A percentile compares a stretch with the other conserved stretches of the same genome.
phyloP scores from a whole-genome alignment of 2,113 vertebrate species.

The Menidia beryllina region DNA sequence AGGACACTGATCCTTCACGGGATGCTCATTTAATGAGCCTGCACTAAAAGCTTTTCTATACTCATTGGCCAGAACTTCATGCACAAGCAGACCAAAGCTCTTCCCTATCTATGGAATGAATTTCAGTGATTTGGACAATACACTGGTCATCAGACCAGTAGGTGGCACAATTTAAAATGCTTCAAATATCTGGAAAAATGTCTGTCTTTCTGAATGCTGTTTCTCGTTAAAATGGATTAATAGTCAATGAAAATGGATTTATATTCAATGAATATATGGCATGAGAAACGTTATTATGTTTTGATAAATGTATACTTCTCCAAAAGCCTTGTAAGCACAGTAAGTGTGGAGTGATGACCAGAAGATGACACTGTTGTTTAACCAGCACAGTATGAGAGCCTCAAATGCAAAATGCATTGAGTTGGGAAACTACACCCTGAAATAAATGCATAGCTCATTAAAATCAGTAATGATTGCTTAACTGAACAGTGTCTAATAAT shows the following conservation, averaged over 20 bases:
- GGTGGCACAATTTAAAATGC: neutral
- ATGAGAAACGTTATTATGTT: no score
- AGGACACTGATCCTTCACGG: constrained; percentile 36
- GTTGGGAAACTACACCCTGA: no score
- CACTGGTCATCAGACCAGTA: constrained; percentile 34
- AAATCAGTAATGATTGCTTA: neutral
- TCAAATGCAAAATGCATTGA: no score
- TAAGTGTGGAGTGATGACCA: constrained; percentile 45
- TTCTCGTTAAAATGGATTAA: neutral
- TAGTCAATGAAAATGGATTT: no score
- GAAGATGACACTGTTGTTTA: constrained; percentile 17
- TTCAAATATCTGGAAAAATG: neutral
- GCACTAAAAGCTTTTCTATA: neutral
- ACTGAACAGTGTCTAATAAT: neutral
- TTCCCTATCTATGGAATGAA: constrained; percentile 35
- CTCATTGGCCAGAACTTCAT: neutral
- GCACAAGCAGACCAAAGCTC: constrained; percentile 22
- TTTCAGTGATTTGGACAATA: no score
- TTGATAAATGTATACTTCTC: no score
- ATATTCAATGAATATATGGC: no score
- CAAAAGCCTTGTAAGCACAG: no score
- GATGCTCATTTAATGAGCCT: constrained; percentile 35
- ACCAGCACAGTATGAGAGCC: no score
- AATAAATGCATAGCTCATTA: neutral
- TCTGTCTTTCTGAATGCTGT: neutral